phyloP scores from a whole-genome alignment of 2,113 vertebrate species.

The Corythoichthys intestinalis region DNA sequence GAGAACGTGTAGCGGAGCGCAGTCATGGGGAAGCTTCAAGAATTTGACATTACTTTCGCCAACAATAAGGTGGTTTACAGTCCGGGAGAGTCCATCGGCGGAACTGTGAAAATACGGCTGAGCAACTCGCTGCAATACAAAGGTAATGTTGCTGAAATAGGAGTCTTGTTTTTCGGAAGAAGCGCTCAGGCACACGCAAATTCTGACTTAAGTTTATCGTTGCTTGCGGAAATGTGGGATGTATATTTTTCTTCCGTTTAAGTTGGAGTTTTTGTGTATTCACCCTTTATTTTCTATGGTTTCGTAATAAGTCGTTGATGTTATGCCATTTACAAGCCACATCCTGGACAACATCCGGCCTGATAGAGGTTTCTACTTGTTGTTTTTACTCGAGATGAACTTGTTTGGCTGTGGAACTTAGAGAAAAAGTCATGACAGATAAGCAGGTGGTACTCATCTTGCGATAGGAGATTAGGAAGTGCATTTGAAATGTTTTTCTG shows the following conservation, averaged over 20 bases:
- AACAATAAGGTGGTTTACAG: constrained; percentile 89
- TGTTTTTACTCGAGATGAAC: constrained; percentile 2
- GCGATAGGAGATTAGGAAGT: background rate
- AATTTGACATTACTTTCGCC: constrained; percentile 84
- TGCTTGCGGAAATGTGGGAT: background rate
- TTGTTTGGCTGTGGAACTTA: background rate
- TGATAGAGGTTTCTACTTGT: constrained; percentile 10
- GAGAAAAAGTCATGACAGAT: background rate
- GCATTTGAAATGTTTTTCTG: background rate
- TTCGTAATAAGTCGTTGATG: background rate
- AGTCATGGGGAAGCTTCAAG: constrained; percentile 89
- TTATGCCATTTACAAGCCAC: background rate
- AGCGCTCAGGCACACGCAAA: constrained; percentile 3
- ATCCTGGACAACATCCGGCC: constrained; percentile 23
- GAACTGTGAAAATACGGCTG: constrained; percentile 80
- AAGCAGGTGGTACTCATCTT: background rate
- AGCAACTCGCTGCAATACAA: constrained; percentile 79
- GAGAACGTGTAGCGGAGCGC: constrained; percentile 21
- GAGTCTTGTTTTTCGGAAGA: background rate
- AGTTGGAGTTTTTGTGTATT: background rate
- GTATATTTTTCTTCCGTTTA: background rate
- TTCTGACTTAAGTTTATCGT: constrained; percentile 37
- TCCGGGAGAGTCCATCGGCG: constrained; percentile 86
- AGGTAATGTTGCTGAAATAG: constrained; percentile 67
- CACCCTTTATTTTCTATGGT: background rate